These are phyloP conservation scores for Adelosebastes latens DNA, from an alignment of 2,797 vertebrate species.

Conservation along the genomic window DNA sequence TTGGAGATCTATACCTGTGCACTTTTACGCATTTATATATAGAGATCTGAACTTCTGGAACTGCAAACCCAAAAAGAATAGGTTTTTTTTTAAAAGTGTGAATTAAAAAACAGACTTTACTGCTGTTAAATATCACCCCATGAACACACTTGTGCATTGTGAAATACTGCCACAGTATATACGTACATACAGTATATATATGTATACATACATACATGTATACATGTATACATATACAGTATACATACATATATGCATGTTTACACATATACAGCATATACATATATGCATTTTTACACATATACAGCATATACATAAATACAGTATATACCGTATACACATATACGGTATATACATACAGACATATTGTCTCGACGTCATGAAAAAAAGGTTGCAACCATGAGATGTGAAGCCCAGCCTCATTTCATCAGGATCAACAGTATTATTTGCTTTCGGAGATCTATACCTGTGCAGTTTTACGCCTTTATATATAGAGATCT, in stretches of 20 bases:
- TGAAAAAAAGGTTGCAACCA: constrained; percentile 71
- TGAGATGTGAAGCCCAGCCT: constrained; percentile 48
- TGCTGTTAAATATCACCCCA: neutral
- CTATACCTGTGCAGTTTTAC: neutral
- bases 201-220: too few relatives aligned
- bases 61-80: neutral
- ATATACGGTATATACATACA: too few relatives aligned
- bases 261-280: too few relatives aligned
- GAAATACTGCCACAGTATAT: neutral
- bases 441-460: neutral
- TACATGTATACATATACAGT: too few relatives aligned
- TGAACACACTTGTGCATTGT: neutral
- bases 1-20: neutral
- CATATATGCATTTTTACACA: too few relatives aligned
- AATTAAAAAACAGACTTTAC: neutral
- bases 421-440: constrained; percentile 31
- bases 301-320: too few relatives aligned
- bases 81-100: neutral
- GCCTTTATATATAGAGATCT: neutral
- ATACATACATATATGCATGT: too few relatives aligned
- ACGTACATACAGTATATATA: too few relatives aligned
- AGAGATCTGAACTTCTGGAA: neutral
- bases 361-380: constrained; percentile 89
- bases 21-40: neutral
- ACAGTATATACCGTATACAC: too few relatives aligned